Percentiles rank a stretch among this genome's conserved stretches.
phyloP scores from a whole-genome alignment of 2,797 vertebrate species.

The Gadopsis bispinosus region DNA sequence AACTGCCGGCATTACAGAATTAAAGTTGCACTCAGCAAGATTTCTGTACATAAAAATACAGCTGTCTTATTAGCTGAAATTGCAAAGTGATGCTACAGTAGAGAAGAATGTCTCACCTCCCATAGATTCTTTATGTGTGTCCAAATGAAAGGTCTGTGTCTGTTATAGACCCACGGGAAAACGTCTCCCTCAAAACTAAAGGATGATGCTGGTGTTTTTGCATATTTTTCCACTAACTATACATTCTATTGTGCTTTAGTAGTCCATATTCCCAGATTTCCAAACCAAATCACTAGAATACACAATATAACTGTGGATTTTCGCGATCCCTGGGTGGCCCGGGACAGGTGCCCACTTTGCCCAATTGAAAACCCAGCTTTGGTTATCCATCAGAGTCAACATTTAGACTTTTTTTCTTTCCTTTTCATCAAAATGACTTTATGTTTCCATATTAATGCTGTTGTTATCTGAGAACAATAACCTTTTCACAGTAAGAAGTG shows the following conservation, averaged over 20 bases:
- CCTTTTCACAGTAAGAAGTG: not conserved
- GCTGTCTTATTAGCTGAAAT: conserved; percentile 31
- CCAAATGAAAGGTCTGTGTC: conserved; percentile 11
- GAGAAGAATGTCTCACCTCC: not conserved
- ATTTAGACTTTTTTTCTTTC: not conserved
- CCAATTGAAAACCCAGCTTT: not conserved
- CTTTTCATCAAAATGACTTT: not conserved
- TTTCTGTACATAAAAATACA: conserved; percentile 33
- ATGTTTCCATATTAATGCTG: not conserved
- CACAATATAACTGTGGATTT: not conserved
- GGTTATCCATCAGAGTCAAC: not conserved
- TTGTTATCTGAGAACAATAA: not conserved
- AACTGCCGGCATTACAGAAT: conserved; percentile 21
- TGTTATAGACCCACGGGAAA: not conserved
- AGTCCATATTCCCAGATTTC: not conserved
- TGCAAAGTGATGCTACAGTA: not conserved
- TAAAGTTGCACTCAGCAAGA: conserved; percentile 33
- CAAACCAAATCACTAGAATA: not conserved
- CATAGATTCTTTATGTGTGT: not conserved
- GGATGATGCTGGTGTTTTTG: not conserved
- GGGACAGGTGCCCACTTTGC: not conserved
- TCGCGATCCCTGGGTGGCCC: not conserved
- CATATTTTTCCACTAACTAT: not conserved
- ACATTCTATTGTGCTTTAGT: not conserved
- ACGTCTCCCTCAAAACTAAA: conserved; percentile 5